Conservation (phyloP, 2,797 vertebrate species). For the Trichosurus vulpecula region DNA sequence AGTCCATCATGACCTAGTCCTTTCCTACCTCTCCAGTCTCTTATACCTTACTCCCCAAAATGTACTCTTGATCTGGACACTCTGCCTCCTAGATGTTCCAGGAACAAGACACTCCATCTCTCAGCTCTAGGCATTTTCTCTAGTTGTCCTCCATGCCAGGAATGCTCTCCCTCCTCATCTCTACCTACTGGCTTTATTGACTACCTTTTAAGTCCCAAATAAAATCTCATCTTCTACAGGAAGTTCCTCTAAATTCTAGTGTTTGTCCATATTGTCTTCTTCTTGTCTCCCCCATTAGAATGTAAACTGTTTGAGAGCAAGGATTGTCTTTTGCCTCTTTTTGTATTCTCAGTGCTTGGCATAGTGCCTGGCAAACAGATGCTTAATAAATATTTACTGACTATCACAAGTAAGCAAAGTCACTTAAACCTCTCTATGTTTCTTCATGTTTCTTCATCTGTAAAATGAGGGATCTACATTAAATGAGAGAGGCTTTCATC, state of each 20-base stretch:
- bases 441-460: neutral
- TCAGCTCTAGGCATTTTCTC: neutral
- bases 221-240: neutral
- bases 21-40: too few relatives aligned
- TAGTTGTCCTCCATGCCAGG: neutral
- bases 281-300: neutral
- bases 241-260: neutral
- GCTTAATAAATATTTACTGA: neutral
- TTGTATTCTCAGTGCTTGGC: neutral
- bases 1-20: neutral
- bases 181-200: neutral
- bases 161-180: neutral
- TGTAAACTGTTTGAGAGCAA: neutral
- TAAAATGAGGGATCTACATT: neutral
- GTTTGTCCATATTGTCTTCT: neutral
- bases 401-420: neutral
- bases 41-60: neutral
- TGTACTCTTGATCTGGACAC: neutral
- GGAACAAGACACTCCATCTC: neutral
- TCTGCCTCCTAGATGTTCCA: neutral
- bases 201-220: neutral
- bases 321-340: neutral
- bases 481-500: neutral
- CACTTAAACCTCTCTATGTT: neutral
- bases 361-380: neutral